Base-by-base conservation (phyloP, 1,140 invertebrate species). In the Venustaconcha ellipsiformis region DNA sequence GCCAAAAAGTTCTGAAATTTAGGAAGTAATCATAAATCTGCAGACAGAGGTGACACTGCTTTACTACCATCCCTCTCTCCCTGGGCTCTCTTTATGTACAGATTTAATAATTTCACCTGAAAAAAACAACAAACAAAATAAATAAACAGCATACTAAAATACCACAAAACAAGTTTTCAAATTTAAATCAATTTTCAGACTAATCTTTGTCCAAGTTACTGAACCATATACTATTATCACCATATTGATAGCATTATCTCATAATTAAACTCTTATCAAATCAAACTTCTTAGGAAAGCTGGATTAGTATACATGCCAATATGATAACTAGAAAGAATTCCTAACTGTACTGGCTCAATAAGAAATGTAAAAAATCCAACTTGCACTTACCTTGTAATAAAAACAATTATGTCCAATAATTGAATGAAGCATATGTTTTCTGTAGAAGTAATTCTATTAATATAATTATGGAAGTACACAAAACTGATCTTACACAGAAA, bases 31-130 rank as follows among this genome's bases (percentile, higher is more conserved):
- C 70, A 77, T 20, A 70, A 72, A 26, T 77, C 75, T 60, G 75
- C 72, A 48, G 63, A 66, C 48, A 72, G 58, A n/a, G 75, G 75
- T 14, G 75, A 77, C 65, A 63, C 20, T 3, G 67, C 64, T 56
- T 77, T 77, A n/a, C 70, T 70, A 63, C 75, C 72, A 8, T 80
- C 76, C 62, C 76, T 78, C 78, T 87, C 83, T 11, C 70, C 75
- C 75, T 90, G 85, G 18, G 92, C 91, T 72, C 93, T 67, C 80
- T 94, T 93, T 84, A 94, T 94, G 83, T 95, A 95, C 79, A 95
- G 91, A 83, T 94, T 93, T 20, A 95, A 87, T n/a, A 95, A 89
- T 82, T 94, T 95, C 58, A 94, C 91, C 90, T 91, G 83, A 58
- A 88, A 84, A 6, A 76, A 59, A 18, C 77, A 72, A 62, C 58